These are phyloP conservation scores for Onychorhynchus coronatus DNA, from an alignment of 2,113 vertebrate genomes.

Conservation along the genomic window DNA sequence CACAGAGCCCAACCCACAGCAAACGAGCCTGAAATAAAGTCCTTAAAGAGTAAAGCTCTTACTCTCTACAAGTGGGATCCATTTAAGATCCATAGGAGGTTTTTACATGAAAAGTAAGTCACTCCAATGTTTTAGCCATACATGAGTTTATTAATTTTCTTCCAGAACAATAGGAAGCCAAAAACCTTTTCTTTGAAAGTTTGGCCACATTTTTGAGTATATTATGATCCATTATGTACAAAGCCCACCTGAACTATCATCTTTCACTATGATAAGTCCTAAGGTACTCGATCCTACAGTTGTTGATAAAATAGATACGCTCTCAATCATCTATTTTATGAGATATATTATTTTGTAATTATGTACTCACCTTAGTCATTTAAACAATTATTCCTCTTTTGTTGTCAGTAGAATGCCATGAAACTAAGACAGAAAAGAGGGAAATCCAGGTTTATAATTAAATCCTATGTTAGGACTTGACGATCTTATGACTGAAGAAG, in stretches of 20 bases:
- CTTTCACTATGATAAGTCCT: neutral
- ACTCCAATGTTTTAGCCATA: neutral
- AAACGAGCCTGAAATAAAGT: neutral
- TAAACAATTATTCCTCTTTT: neutral
- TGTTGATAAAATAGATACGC: neutral
- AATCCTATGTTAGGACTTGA: neutral
- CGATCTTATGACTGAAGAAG: neutral
- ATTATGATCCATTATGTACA: neutral
- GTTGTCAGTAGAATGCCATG: neutral
- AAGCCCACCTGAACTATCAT: neutral
- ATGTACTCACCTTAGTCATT: neutral
- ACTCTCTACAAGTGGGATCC: neutral
- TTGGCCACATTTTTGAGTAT: neutral
- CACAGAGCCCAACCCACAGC: neutral
- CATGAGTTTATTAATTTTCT: neutral
- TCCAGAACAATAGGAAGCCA: neutral
- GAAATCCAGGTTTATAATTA: neutral
- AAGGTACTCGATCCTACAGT: neutral
- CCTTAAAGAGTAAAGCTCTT: neutral
- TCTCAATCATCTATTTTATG: neutral
- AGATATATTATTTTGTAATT: neutral
- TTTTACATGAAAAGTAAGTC: neutral
- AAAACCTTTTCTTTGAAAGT: neutral
- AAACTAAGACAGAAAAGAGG: neutral
- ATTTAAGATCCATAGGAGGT: neutral